phyloP scores from a whole-genome alignment of 2,888 invertebrate genomes.

The Tetranychus truncatus region DNA sequence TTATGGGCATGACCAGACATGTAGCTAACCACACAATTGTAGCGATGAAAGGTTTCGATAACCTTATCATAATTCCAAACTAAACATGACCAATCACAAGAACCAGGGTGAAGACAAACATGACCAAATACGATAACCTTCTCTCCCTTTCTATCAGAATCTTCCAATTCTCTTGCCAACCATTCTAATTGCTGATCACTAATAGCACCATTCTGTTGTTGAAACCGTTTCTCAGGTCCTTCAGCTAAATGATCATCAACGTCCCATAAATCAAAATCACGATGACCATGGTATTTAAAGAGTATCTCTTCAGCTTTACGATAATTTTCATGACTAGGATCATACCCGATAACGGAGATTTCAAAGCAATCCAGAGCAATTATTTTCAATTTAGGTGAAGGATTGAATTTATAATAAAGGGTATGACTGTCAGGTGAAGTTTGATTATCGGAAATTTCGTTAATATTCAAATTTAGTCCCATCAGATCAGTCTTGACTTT shows the following conservation, averaged over 20 bases:
- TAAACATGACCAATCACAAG: constrained; percentile 28
- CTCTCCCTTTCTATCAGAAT: constrained; percentile 29
- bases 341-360: constrained; percentile 31
- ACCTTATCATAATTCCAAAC: constrained; percentile 33
- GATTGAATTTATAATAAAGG: constrained; percentile 31
- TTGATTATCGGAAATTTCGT: constrained; percentile 1
- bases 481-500: constrained; percentile 17
- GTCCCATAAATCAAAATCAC: constrained; percentile 30
- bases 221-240: constrained; percentile 30
- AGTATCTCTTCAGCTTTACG: constrained; percentile 28
- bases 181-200: constrained; percentile 32
- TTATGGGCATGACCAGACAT: constrained; percentile 33
- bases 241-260: constrained; percentile 28
- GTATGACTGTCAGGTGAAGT: background rate
- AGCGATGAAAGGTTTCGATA: constrained; percentile 29
- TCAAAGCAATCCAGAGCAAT: constrained; percentile 33
- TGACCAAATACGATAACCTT: constrained; percentile 33
- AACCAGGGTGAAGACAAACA: constrained; percentile 29
- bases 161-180: constrained; percentile 30
- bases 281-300: constrained; percentile 29
- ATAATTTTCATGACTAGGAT: constrained; percentile 28
- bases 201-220: constrained; percentile 33
- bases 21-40: constrained; percentile 31
- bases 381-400: constrained; percentile 29
- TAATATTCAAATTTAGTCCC: constrained; percentile 8